phyloP scores from a whole-genome alignment of 2,113 vertebrate genomes.

The Channa argus region DNA sequence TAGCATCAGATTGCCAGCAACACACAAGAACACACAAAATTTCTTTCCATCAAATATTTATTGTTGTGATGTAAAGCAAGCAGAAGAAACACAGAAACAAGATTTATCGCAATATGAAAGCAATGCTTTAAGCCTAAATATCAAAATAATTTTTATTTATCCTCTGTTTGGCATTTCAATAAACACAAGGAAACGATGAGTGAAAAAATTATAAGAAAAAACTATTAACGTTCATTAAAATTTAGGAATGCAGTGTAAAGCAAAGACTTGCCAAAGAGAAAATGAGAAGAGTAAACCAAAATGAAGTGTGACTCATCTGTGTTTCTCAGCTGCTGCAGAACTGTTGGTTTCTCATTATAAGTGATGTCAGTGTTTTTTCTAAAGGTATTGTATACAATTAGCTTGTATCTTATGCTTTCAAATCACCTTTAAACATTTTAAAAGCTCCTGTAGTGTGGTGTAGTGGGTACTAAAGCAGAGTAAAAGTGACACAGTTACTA shows the following conservation, averaged over 20 bases:
- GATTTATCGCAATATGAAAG: background rate
- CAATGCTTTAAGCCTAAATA: background rate
- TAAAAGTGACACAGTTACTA: slow-evolving; percentile 32
- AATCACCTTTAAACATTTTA: background rate
- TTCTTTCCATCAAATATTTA: too few relatives aligned
- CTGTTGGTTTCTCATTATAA: slow-evolving; percentile 8
- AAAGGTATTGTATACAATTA: background rate
- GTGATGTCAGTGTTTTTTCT: slow-evolving; percentile 1
- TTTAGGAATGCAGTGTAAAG: background rate
- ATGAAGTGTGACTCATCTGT: background rate
- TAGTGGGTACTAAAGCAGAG: background rate
- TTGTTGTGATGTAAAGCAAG: background rate
- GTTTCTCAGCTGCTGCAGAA: background rate
- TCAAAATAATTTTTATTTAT: background rate
- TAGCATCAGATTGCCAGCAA: too few relatives aligned
- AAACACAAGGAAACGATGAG: background rate
- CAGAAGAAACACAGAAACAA: background rate
- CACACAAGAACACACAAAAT: too few relatives aligned
- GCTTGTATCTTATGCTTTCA: background rate
- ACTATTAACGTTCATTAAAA: slow-evolving; percentile 14
- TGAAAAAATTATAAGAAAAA: background rate
- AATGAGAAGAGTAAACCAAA: background rate
- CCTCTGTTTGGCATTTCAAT: slow-evolving; percentile 10
- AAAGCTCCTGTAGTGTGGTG: background rate
- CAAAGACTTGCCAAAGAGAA: background rate